Percentiles rank a stretch among this genome's conserved stretches.
These are phyloP conservation scores for Netelia inedita DNA, from an alignment of 2,888 invertebrate genomes.

Conservation along the genomic window DNA sequence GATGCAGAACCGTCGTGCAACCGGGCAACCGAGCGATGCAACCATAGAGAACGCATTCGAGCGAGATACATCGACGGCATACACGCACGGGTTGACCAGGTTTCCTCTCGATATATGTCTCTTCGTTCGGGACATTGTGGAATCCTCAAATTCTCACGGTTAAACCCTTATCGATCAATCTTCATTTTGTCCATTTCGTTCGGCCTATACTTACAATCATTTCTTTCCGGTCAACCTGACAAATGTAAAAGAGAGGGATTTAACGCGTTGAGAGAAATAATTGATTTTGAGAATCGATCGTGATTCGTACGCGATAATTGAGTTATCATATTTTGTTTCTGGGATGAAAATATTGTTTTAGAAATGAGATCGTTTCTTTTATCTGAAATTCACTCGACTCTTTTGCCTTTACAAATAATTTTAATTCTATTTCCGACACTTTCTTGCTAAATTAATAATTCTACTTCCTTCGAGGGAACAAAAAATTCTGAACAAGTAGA, in stretches of 20 bases:
- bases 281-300: too few relatives aligned
- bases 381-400: too few relatives aligned
- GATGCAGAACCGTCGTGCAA: conserved; percentile 69
- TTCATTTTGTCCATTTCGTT: not conserved
- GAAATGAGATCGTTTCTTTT: too few relatives aligned
- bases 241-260: not conserved
- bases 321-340: too few relatives aligned
- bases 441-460: too few relatives aligned
- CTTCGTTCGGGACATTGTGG: conserved; percentile 11
- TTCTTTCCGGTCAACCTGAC: not conserved
- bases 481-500: too few relatives aligned
- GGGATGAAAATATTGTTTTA: too few relatives aligned
- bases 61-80: conserved; percentile 38
- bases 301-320: too few relatives aligned
- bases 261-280: not conserved
- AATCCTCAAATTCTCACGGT: conserved; percentile 2
- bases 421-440: too few relatives aligned
- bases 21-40: conserved; percentile 77
- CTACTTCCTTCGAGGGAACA: too few relatives aligned
- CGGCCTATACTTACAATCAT: not conserved
- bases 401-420: too few relatives aligned
- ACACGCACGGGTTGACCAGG: conserved; percentile 39
- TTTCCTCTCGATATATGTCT: conserved; percentile 61
- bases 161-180: conserved; percentile 33
- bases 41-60: conserved; percentile 72